Evolutionary conservation across 2,113 vertebrate species (phyloP), one percentile per base, ranked within the genome.

Genomic region (Oxyura jamaicensis): DNA sequence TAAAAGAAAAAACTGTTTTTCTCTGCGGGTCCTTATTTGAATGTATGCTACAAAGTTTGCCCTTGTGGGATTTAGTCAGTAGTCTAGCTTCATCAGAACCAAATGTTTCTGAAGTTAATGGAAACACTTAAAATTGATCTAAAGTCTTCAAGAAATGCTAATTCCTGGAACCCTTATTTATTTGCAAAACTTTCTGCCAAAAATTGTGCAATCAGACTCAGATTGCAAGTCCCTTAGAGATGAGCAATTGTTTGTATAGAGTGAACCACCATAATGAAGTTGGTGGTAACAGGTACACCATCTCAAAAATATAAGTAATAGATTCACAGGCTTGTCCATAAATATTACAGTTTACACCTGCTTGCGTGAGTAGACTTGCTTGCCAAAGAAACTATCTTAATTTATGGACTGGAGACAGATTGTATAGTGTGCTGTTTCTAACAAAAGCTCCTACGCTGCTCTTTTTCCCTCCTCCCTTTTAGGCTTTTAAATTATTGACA

Each of bases 401-500:
- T 80, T 76, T 67, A 41, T 5, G 0, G 21, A 12, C 69, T 88
- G 53, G 68, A 91, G 83, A 67, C 68, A 66, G 76, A 13, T 46
- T 72, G 56, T 21, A 3, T 6, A 8, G 33, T 12, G 42, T 39
- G 71, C 20, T 83, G 28, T 13, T 77, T 44, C 67, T 52, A 69
- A 82, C 88, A 42, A 91, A 86, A 75, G 85, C 55, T 62, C 31
- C 42, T 41, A 5, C 1, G 1, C 62, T 56, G 77, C 85, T 86
- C 85, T 56, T 77, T 74, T 74, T 55, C 88, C 62, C 56, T 89
- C 81, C 67, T 91, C 67, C 58, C 58, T 46, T 52, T 93, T 5
- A 66, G 82, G 85, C 81, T 83, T 52, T 71, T 86, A 60, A 93
- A 91, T 93, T 89, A 86, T 86, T 95, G 89, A 95, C 67, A 79